phyloP scores from a whole-genome alignment of 2,113 vertebrate species.

The Atractosteus spatula region DNA sequence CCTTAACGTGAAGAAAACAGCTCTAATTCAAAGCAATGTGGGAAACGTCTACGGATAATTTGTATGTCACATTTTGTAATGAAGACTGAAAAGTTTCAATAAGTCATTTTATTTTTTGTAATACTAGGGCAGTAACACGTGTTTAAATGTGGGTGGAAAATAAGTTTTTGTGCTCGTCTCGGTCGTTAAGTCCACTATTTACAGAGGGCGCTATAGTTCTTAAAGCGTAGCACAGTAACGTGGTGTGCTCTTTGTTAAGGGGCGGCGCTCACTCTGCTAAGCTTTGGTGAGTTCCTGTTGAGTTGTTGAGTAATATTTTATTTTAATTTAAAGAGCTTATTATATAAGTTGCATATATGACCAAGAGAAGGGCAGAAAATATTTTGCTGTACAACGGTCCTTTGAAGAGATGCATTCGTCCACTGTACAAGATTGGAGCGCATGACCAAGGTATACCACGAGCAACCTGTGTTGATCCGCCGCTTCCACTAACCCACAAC shows the following conservation, averaged over 20 bases:
- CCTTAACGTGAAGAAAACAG: too few species aligned
- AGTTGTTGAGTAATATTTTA: background rate
- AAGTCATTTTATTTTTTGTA: too few species aligned
- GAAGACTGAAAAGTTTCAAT: too few species aligned
- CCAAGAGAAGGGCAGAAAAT: conserved; percentile 56
- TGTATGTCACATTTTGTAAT: too few species aligned
- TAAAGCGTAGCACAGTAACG: background rate
- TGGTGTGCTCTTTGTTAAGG: too few species aligned
- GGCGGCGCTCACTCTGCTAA: background rate
- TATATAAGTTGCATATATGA: conserved; percentile 38
- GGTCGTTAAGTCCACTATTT: background rate
- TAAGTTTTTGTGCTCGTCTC: background rate
- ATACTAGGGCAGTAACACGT: too few species aligned
- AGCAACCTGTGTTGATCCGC: conserved; percentile 19
- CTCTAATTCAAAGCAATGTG: too few species aligned
- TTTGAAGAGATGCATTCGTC: conserved; percentile 38
- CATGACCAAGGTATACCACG: conserved; percentile 28
- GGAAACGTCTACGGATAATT: too few species aligned
- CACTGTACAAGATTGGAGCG: conserved; percentile 24
- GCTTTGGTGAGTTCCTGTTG: conserved; percentile 1
- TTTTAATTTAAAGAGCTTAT: background rate
- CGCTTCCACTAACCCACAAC: conserved; percentile 29
- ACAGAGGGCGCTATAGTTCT: conserved; percentile 13
- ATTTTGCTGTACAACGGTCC: conserved; percentile 27
- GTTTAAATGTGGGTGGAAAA: background rate